phyloP scores from a whole-genome alignment of 2,888 invertebrate genomes.

The Drosophila barbarae region DNA sequence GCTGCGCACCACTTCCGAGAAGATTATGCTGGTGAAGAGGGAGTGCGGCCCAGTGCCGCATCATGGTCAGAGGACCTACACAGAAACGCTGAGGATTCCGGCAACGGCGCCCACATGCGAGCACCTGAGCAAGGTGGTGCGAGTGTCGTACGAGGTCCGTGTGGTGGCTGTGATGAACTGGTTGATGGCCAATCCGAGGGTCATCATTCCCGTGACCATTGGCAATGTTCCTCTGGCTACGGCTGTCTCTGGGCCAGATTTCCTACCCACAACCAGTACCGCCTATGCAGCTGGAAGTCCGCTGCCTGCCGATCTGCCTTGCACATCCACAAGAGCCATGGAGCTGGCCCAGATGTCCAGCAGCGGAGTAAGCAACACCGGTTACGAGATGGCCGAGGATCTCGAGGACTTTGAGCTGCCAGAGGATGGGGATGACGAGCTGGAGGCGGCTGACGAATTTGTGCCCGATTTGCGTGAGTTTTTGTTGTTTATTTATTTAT shows the following conservation, averaged over 20 bases:
- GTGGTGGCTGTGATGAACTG: constrained; percentile 74
- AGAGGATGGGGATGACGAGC: constrained; percentile 61
- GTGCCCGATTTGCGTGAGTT: constrained; percentile 66
- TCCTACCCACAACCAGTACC: background rate
- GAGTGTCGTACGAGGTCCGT: constrained; percentile 76
- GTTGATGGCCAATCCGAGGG: constrained; percentile 72
- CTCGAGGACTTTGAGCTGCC: constrained; percentile 57
- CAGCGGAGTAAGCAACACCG: constrained; percentile 38
- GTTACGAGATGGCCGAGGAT: constrained; percentile 50
- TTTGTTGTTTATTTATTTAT: background rate
- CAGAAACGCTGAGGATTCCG: constrained; percentile 75
- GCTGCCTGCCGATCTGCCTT: constrained; percentile 60
- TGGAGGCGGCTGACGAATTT: constrained; percentile 53
- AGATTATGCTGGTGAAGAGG: constrained; percentile 72
- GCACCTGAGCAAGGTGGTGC: constrained; percentile 76
- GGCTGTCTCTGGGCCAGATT: constrained; percentile 27
- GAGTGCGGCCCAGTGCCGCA: constrained; percentile 66
- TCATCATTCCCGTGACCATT: constrained; percentile 77
- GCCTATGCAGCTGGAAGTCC: constrained; percentile 31
- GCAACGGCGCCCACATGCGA: constrained; percentile 78
- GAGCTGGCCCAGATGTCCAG: constrained; percentile 41
- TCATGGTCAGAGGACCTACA: constrained; percentile 54
- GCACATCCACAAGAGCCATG: constrained; percentile 70
- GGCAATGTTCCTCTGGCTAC: constrained; percentile 77
- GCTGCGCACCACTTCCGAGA: constrained; percentile 68